Evolutionary conservation across 2,113 vertebrate species (phyloP).

Genomic region (Dasypus novemcinctus): DNA sequence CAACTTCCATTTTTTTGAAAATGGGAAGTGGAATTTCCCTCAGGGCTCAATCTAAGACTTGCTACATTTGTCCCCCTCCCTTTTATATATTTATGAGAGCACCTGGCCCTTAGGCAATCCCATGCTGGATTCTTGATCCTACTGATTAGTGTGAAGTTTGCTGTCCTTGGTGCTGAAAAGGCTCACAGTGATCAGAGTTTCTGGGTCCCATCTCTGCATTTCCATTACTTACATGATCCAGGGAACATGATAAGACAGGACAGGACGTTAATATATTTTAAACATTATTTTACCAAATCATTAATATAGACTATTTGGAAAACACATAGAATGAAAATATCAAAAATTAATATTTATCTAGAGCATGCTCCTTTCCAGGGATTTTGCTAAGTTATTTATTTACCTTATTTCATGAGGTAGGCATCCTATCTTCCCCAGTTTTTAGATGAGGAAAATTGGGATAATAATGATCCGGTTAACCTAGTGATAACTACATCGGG

Average conservation of each 20-base stretch:
- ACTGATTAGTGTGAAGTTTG: background rate
- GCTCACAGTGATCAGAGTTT: background rate
- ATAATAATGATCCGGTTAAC: too few relatives aligned
- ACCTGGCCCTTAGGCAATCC: background rate
- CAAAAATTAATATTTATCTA: background rate
- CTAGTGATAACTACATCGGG: background rate
- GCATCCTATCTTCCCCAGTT: background rate
- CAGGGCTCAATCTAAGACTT: background rate
- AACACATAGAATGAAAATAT: background rate
- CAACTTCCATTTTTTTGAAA: slow-evolving; percentile 14
- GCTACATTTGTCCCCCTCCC: background rate
- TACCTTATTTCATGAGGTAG: background rate
- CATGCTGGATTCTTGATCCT: rapidly evolving
- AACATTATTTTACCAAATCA: background rate
- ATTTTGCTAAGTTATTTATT: background rate
- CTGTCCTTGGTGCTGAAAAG: background rate
- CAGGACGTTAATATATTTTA: background rate
- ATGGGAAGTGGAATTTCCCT: background rate
- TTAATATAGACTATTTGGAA: background rate
- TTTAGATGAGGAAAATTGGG: background rate
- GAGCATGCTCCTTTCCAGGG: background rate
- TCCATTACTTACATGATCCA: background rate
- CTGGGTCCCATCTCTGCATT: background rate
- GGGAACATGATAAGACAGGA: background rate
- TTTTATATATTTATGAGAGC: background rate